Base-by-base conservation (phyloP, 1,140 invertebrate genomes). In the Ditylenchus dipsaci region DNA sequence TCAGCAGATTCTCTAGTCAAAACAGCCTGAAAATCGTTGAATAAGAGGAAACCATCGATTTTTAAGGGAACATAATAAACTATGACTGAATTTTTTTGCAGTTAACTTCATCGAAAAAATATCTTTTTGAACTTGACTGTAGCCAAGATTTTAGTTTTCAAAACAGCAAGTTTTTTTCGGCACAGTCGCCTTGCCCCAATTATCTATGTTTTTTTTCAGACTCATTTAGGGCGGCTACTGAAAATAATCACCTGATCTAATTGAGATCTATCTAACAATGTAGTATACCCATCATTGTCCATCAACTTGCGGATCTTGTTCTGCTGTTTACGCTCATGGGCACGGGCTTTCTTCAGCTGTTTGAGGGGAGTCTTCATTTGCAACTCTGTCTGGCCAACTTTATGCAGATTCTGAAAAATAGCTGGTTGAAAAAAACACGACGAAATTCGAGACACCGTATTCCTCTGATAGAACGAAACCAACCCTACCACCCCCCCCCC, bases 301-400 rank as follows among this genome's bases (percentile, higher is more conserved):
- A 38, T 38, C 3, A 38, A 11, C 11, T 3, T 38, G 33, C 33
- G 33, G 33, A 38, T 38, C 33, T 38, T 38, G 3, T 38, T 38
- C 33, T 38, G 53, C 13, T 5, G 29, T n/a, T 73, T 13, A 17
- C 67, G 67, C n/a, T 43, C 19, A 9, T 68, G 65, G 23, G 26
- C 67, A 5, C 64, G 65, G 3, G 21, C 13, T 5, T 38, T 38
- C 33, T 38, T 38, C 3, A 71, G 17, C n/a, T 71, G 38, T 38
- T 68, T 15, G 17, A 61, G 69, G 26, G 33, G 58, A 26, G 72
- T 58, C 30, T 47, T 30, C 21, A 75, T 67, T 61, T 33, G 67
- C 1, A 59, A 62, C 47, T 75, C 73, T 23, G 69, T 75, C 26
- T 75, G 76, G 19, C 42, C 76, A 23, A 75, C 68, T 30, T 75